phyloP scores from a whole-genome alignment of 2,797 vertebrate species.

The Coreius guichenoti region DNA sequence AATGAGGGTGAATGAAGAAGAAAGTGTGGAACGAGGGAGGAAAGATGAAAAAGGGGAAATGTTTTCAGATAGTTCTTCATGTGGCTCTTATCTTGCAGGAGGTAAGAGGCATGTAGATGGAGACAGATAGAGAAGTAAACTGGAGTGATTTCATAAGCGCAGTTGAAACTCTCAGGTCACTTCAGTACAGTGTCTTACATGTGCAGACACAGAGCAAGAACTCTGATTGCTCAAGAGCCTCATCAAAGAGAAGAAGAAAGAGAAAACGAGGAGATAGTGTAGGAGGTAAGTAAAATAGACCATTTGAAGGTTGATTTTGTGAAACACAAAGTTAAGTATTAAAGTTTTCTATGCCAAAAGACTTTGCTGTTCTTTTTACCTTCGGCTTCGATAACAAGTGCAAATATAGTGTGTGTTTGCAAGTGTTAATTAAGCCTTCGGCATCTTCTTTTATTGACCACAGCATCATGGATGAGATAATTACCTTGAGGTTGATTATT shows the following conservation, averaged over 20 bases:
- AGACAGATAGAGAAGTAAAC: conserved; percentile 29
- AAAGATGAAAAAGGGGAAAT: conserved; percentile 21
- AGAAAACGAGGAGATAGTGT: conserved; percentile 16
- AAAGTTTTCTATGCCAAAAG: conserved; percentile 1
- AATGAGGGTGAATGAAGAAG: conserved; percentile 24
- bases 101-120: conserved; percentile 21
- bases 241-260: conserved; percentile 45
- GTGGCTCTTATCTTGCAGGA: background rate
- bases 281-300: conserved; percentile 25
- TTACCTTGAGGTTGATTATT: conserved; percentile 31
- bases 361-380: conserved; percentile 19
- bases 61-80: conserved; percentile 31
- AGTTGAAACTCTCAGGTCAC: conserved; percentile 15
- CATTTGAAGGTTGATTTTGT: conserved; percentile 27
- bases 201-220: conserved; percentile 44
- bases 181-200: conserved; percentile 35
- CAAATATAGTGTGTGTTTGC: background rate
- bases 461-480: conserved; percentile 35
- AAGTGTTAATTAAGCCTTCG: conserved; percentile 14
- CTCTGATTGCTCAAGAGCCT: conserved; percentile 59
- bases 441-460: conserved; percentile 30
- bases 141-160: conserved; percentile 41
- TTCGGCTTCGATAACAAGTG: conserved; percentile 2
- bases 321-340: conserved; percentile 18
- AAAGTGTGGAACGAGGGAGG: background rate